Base-by-base conservation (phyloP, 1,140 invertebrate genomes). In the Liolophura sinensis region DNA sequence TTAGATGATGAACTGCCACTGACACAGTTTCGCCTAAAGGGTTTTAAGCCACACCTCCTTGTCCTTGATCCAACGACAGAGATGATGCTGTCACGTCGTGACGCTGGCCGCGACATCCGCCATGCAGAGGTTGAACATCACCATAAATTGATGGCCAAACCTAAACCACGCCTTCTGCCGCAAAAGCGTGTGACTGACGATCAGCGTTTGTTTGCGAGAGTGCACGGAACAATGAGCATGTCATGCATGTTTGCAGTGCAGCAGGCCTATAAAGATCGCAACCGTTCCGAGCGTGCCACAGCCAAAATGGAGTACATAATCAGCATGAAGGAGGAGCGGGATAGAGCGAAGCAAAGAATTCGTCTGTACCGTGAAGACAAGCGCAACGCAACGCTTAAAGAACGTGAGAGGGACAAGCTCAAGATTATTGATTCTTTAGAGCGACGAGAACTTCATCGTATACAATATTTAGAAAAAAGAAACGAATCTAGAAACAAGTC, bases 161-260 rank as follows among this genome's bases (percentile, higher is more conserved):
- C 75, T 15, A 71, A 69, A 52, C 50, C 64, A 15, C 60, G 66
- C 50, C 15, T 56, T 18, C n/a, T 61, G 27, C 65, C 65, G 6
- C 60, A 72, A 58, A 74, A 76, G 60, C 67, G 65, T 27, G 56
- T 71, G 12, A 78, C 67, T 24, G 76, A 70, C 25, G 77, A 84
- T 52, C 74, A 81, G 59, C 67, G 78, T 52, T 69, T 81, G 46
- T 81, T 80, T 74, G 60, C 70, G 14, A 70, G 76, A 47, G 69
- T 80, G 16, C 78, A 82, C 25, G 77, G 80, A n/a, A 81, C 77
- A 12, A 83, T 84, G 81, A 76, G 77, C 25, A 69, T 84, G 55
- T 82, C 80, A 7, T 79, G 79, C 68, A 65, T 84, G 61, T 67
- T 74, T 56, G 82, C 83, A 49, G 80, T 84, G 12, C 79, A 84